These are phyloP conservation scores for Platerodrilus igneus DNA, from an alignment of 2,888 invertebrate species.

Conservation along the genomic window DNA sequence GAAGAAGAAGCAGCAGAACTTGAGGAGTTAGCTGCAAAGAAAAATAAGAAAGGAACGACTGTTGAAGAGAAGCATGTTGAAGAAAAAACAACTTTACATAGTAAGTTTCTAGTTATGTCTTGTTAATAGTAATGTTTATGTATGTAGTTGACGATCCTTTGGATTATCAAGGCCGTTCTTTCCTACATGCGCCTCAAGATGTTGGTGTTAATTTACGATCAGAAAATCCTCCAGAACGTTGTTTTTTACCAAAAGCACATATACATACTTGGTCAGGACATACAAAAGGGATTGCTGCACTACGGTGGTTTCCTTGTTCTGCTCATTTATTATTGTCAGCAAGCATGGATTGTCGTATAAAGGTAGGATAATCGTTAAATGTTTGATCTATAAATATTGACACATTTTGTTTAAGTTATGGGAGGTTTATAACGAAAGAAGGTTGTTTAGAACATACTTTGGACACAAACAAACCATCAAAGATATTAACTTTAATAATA, in stretches of 20 bases:
- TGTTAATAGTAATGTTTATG: constrained; percentile 7
- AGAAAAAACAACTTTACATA: constrained; percentile 91
- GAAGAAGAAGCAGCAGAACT: constrained; percentile 92
- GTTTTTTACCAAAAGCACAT: constrained; percentile 93
- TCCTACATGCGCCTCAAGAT: constrained; percentile 88
- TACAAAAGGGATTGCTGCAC: constrained; percentile 91
- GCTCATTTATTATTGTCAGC: constrained; percentile 93
- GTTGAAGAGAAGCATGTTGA: constrained; percentile 91
- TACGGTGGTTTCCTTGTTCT: constrained; percentile 90
- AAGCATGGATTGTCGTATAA: constrained; percentile 95
- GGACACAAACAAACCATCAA: constrained; percentile 96
- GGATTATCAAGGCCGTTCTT: constrained; percentile 97
- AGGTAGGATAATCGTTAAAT: constrained; percentile 59
- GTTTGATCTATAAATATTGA: background rate
- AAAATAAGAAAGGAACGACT: constrained; percentile 79
- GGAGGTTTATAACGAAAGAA: constrained; percentile 95
- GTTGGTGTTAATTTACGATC: constrained; percentile 85
- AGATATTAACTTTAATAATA: constrained; percentile 93
- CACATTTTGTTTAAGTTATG: constrained; percentile 64
- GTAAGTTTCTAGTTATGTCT: constrained; percentile 51
- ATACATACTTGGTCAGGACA: constrained; percentile 97
- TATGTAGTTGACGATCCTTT: constrained; percentile 79
- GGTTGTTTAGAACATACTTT: constrained; percentile 89
- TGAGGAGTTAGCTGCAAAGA: constrained; percentile 89
- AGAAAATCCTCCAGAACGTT: constrained; percentile 85